phyloP scores from a whole-genome alignment of 2,888 invertebrate species.

The Drepana falcataria region DNA sequence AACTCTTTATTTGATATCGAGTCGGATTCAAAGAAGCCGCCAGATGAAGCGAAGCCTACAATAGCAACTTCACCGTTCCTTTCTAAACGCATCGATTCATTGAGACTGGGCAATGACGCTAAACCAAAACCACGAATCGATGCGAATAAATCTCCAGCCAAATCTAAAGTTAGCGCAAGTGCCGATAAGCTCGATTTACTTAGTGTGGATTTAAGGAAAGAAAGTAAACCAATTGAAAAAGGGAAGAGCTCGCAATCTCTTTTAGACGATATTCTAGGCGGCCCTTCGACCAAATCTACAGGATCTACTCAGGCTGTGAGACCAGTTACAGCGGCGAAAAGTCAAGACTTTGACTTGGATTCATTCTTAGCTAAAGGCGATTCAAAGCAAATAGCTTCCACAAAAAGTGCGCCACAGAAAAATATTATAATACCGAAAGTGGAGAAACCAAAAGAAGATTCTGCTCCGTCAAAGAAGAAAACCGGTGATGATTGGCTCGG shows the following conservation, averaged over 20 bases:
- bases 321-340: constrained; percentile 42
- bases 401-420: constrained; percentile 34
- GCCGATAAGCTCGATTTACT: constrained; percentile 52
- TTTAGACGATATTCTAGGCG: constrained; percentile 77
- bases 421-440: constrained; percentile 12
- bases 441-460: constrained; percentile 40
- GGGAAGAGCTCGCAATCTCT: constrained; percentile 67
- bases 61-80: constrained; percentile 36
- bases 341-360: constrained; percentile 58
- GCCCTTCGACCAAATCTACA: constrained; percentile 25
- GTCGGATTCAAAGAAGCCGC: constrained; percentile 28
- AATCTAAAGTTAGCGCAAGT: constrained; percentile 40
- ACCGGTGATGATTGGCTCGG: constrained; percentile 67
- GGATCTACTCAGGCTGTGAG: constrained; percentile 36
- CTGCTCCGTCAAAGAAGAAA: constrained; percentile 38
- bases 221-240: constrained; percentile 42
- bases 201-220: constrained; percentile 46
- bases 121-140: constrained; percentile 33
- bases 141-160: constrained; percentile 45
- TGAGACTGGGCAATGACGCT: constrained; percentile 21
- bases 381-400: constrained; percentile 31
- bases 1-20: constrained; percentile 36
- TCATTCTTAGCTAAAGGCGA: constrained; percentile 52
- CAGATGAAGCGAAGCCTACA: constrained; percentile 32
- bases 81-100: constrained; percentile 38